phyloP scores from a whole-genome alignment of 1,140 invertebrate genomes.

The Acromyrmex echinatior region DNA sequence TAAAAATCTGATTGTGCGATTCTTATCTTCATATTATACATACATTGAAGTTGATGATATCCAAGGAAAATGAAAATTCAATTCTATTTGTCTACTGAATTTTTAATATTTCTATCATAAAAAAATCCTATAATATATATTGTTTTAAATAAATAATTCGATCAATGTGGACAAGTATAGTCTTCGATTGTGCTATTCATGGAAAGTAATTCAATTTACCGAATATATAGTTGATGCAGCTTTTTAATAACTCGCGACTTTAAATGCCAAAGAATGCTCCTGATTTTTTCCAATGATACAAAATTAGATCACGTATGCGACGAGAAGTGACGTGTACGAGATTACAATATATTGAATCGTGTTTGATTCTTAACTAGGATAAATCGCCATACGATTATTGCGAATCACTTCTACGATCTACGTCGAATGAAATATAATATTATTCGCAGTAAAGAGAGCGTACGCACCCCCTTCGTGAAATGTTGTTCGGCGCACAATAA shows the following conservation, averaged over 20 bases:
- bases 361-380: constrained; percentile 36
- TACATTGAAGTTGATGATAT: neutral
- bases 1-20: neutral
- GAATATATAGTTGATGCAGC: neutral
- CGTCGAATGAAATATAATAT: constrained; percentile 15
- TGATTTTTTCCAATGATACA: constrained; percentile 53
- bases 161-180: neutral
- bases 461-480: neutral
- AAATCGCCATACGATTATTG: constrained; percentile 35
- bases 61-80: neutral
- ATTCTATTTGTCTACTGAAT: neutral
- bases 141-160: constrained; percentile 37
- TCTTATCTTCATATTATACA: neutral
- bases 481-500: constrained; percentile 21
- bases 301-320: constrained; percentile 50
- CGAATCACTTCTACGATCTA: neutral
- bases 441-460: constrained; percentile 22
- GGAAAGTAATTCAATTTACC: constrained; percentile 22
- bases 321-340: constrained; percentile 19
- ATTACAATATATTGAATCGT: constrained; percentile 43
- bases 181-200: constrained; percentile 27
- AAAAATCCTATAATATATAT: neutral
- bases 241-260: constrained; percentile 21
- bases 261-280: constrained; percentile 35
- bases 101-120: neutral